Conservation (phyloP, 1,140 invertebrate genomes). For the Triops longicaudatus region DNA sequence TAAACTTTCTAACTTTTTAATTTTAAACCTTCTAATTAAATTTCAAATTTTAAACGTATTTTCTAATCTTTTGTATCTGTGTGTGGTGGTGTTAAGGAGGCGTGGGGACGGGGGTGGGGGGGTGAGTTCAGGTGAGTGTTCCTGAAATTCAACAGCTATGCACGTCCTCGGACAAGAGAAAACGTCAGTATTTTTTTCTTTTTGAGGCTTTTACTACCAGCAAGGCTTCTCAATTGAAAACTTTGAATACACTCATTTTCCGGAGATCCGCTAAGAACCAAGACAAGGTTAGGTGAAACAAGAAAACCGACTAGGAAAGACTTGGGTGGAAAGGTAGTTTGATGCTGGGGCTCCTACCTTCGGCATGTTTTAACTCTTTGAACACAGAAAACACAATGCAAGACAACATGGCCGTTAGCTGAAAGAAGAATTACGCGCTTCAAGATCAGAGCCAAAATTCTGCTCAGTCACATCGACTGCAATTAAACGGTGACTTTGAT, state of each 20-base stretch:
- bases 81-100: too few species aligned
- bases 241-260: neutral
- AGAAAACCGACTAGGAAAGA: neutral
- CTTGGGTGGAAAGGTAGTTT: neutral
- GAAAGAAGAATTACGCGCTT: neutral
- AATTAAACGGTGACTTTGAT: constrained; percentile 6
- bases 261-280: constrained; percentile 1
- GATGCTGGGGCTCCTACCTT: neutral
- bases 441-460: neutral
- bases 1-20: too few species aligned
- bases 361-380: constrained; percentile 4
- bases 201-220: neutral
- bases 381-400: neutral
- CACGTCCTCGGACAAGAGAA: neutral
- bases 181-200: neutral
- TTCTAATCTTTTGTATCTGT: too few species aligned
- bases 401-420: neutral
- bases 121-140: neutral
- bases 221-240: neutral
- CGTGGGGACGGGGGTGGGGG: too few species aligned
- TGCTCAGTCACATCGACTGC: neutral
- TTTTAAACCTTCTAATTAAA: too few species aligned
- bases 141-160: neutral
- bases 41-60: too few species aligned
- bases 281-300: neutral